Evolutionary conservation across 2,113 vertebrate genomes (phyloP), one percentile per base, ranked within the genome.

Genomic region (Hydrochoerus hydrochaeris): DNA sequence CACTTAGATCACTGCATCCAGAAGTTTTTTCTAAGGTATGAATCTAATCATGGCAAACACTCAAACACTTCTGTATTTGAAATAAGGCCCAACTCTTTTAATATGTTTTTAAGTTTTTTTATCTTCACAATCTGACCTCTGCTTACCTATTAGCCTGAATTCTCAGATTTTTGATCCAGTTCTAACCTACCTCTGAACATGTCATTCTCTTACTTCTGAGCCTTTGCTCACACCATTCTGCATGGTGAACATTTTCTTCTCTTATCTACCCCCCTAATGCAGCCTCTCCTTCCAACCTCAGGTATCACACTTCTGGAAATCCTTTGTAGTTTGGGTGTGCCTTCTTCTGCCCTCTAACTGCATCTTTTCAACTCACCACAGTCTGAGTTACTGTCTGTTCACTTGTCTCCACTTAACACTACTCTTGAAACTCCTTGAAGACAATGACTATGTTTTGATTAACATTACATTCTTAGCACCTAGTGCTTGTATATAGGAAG

Each of bases 11-110:
- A 73, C 28, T 63, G 26, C 3, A 71, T 32, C 44, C 49, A 92
- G 41, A 90, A 67, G 69, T 54, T 85, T 94, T 86, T 94, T 96
- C 87, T 83, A 69, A 94, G 91, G 19, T n/a, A 84, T 67, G 26
- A 96, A 75, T 24, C 4, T 38, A 94, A 95, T 73, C 20, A 67
- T 57, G 28, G 8, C 19, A 83, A 38, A 60, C 91, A 8, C n/a
- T n/a, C 75, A 93, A 92, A 87, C 75, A 46, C 13, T 32, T 35
- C 35, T 93, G 10, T 65, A 24, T 35, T 95, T 71, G 63, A 81
- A 88, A 91, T 95, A 52, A 95, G 82, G 77, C 65, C 57, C 32
- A 95, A 16, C 38, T 95, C 41, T 95, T 78, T 78, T 71, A 90
- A 30, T 14, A 60, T 16, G 19, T 12, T 9, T 58, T 63, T 49